A percentile compares a stretch with the other conserved stretches of the same genome.
Evolutionary conservation across 2,888 invertebrate genomes (phyloP).

Genomic region (Euclidia mi): DNA sequence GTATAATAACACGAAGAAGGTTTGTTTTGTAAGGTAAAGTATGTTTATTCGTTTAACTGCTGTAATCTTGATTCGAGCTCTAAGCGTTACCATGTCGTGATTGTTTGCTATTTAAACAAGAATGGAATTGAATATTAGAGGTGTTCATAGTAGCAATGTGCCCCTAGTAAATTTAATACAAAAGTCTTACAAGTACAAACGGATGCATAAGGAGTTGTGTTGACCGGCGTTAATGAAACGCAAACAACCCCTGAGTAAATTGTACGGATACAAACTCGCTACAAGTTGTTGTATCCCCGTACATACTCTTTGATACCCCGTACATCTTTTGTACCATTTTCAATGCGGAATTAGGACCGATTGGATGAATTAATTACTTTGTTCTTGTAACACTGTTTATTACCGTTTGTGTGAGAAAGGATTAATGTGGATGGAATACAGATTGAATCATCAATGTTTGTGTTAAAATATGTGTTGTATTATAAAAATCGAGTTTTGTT

Average conservation of each 20-base stretch:
- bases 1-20: too few species aligned
- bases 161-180: slow-evolving; percentile 57
- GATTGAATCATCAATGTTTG: background rate
- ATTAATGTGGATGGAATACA: background rate
- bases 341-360: slow-evolving; percentile 38
- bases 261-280: slow-evolving; percentile 69
- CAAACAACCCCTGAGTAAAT: slow-evolving; percentile 77
- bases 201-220: slow-evolving; percentile 79
- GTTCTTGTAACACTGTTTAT: slow-evolving; percentile 7
- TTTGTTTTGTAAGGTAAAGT: too few species aligned
- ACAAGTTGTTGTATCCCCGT: slow-evolving; percentile 54
- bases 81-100: too few species aligned
- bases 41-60: too few species aligned
- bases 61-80: too few species aligned
- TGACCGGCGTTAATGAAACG: slow-evolving; percentile 82
- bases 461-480: slow-evolving; percentile 1
- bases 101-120: too few species aligned
- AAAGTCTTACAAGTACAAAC: slow-evolving; percentile 64
- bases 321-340: slow-evolving; percentile 41
- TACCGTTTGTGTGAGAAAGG: background rate
- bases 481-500: background rate
- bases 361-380: slow-evolving; percentile 41
- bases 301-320: slow-evolving; percentile 40
- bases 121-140: too few species aligned
- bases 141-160: too few species aligned